These are phyloP conservation scores for Simalia tracyae DNA, from an alignment of 2,797 vertebrate genomes.

Conservation along the genomic window DNA sequence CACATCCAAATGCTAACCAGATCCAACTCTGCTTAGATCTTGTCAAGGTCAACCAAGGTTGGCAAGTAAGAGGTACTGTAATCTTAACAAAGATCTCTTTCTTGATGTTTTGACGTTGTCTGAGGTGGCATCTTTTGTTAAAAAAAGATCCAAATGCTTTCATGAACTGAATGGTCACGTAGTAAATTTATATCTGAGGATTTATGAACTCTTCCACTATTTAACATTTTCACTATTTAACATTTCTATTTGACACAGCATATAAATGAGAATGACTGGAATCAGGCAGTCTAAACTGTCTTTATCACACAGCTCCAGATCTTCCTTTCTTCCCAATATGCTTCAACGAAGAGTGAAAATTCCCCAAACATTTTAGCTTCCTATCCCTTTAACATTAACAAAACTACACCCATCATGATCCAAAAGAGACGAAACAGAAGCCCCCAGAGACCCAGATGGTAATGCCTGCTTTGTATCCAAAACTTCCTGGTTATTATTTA, in stretches of 20 bases:
- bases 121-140: not conserved
- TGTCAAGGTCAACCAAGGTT: not conserved
- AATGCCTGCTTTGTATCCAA: constrained; percentile 24
- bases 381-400: constrained; percentile 38
- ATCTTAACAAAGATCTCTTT: not conserved
- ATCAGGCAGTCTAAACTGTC: not conserved
- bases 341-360: constrained; percentile 39
- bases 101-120: not conserved
- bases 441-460: constrained; percentile 30
- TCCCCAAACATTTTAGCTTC: constrained; percentile 22
- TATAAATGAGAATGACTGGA: accelerated
- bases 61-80: not conserved
- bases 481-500: constrained; percentile 19
- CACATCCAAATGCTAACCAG: not conserved
- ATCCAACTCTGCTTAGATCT: not conserved
- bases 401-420: not conserved
- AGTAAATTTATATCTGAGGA: not conserved
- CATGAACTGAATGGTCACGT: not conserved
- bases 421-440: constrained; percentile 9
- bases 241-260: not conserved
- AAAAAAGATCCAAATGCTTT: not conserved
- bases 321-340: constrained; percentile 1
- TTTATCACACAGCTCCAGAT: not conserved
- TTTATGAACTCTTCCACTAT: not conserved
- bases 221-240: not conserved